A percentile compares a stretch with the other conserved stretches of the same genome.
Conservation (phyloP, 1,140 invertebrate species). For the Sweltsa coloradensis region DNA sequence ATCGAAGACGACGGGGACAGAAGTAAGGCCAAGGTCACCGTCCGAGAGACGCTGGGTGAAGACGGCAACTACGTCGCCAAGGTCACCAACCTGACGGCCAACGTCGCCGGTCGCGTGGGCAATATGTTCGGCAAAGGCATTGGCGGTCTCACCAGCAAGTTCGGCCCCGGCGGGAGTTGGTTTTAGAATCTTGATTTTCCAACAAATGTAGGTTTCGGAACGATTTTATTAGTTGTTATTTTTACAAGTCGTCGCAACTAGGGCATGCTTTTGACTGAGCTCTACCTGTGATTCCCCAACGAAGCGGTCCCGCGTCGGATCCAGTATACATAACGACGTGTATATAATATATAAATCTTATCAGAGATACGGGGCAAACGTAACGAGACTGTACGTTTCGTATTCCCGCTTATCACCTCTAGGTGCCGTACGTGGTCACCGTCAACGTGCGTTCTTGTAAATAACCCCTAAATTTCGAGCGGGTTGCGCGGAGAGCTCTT, state of each 20-base stretch:
- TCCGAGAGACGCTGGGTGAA: constrained; percentile 45
- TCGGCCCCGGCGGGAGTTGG: constrained; percentile 59
- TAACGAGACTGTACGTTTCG: too few relatives aligned
- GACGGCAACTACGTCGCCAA: constrained; percentile 51
- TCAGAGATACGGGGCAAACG: too few relatives aligned
- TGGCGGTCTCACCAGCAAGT: constrained; percentile 67
- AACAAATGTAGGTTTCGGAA: constrained; percentile 10
- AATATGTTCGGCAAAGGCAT: constrained; percentile 74
- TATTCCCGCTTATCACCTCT: too few relatives aligned
- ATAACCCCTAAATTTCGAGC: too few relatives aligned
- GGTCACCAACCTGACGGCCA: constrained; percentile 56
- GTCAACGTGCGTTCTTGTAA: too few relatives aligned
- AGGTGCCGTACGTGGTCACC: too few relatives aligned
- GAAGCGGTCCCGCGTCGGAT: too few relatives aligned
- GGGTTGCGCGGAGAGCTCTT: too few relatives aligned
- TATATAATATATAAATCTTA: constrained; percentile 13
- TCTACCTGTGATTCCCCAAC: constrained; percentile 17
- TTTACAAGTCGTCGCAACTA: constrained; percentile 11
- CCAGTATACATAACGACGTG: constrained; percentile 6
- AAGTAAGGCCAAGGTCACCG: constrained; percentile 47
- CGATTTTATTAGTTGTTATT: constrained; percentile 5
- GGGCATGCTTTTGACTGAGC: constrained; percentile 16
- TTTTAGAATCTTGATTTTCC: constrained; percentile 35
- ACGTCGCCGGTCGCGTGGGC: constrained; percentile 63
- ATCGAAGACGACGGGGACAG: constrained; percentile 46